These are phyloP conservation scores for Rostratula benghalensis DNA, from an alignment of 2,113 vertebrate species.

Conservation along the genomic window DNA sequence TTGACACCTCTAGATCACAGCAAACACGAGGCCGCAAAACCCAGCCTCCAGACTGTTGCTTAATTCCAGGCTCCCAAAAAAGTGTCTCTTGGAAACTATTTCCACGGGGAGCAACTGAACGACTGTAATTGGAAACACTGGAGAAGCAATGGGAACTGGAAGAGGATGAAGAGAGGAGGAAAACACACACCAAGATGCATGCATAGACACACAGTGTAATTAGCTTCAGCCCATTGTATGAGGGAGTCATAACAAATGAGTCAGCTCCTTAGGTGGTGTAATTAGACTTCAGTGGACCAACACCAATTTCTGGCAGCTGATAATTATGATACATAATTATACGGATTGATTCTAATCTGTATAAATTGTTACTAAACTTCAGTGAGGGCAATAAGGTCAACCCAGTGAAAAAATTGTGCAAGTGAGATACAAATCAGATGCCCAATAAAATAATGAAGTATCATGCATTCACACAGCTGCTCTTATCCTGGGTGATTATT, in stretches of 20 bases:
- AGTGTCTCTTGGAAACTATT: conserved; percentile 43
- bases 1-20: conserved; percentile 47
- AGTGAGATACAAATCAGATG: conserved; percentile 38
- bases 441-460: conserved; percentile 50
- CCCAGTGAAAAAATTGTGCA: conserved; percentile 39
- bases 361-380: conserved; percentile 51
- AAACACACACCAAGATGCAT: conserved; percentile 33
- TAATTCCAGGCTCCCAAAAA: not conserved
- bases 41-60: not conserved
- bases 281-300: conserved; percentile 42
- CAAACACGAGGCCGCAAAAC: conserved; percentile 6
- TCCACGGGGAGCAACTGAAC: conserved; percentile 25
- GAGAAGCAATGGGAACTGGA: conserved; percentile 33
- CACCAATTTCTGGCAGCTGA: conserved; percentile 41
- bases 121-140: conserved; percentile 51
- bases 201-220: conserved; percentile 24
- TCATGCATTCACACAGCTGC: not conserved
- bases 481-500: not conserved
- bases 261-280: conserved; percentile 65
- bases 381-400: conserved; percentile 44
- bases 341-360: conserved; percentile 44
- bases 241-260: conserved; percentile 62
- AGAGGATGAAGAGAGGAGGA: conserved; percentile 23
- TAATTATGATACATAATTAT: conserved; percentile 56
- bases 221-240: conserved; percentile 54